A percentile compares a stretch with the other conserved stretches of the same genome.
Evolutionary conservation across 2,888 invertebrate genomes (phyloP).

Genomic region (Hydroisotoma schaefferi): DNA sequence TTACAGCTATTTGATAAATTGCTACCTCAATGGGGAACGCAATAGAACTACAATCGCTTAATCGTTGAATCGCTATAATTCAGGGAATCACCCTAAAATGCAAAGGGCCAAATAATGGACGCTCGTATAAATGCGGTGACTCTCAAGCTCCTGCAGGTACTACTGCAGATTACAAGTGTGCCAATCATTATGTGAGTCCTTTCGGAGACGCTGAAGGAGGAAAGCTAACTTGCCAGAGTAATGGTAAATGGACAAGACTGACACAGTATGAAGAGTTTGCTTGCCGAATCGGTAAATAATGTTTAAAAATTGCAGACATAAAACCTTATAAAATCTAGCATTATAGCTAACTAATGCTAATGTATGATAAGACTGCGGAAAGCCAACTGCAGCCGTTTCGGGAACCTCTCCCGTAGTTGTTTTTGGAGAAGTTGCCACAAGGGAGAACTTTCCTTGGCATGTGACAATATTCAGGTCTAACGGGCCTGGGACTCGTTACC

Average conservation of each 20-base stretch:
- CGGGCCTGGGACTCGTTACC: conserved; percentile 24
- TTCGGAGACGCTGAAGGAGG: conserved; percentile 34
- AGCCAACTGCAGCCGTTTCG: conserved; percentile 26
- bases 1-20: too few species aligned
- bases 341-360: background rate
- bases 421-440: conserved; percentile 27
- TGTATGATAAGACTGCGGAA: conserved; percentile 32
- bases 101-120: conserved; percentile 29
- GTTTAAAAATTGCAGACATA: too few species aligned
- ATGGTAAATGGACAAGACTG: conserved; percentile 30
- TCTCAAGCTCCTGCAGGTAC: conserved; percentile 19
- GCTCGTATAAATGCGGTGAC: conserved; percentile 18
- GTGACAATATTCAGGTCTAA: conserved; percentile 33
- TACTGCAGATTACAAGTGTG: conserved; percentile 28
- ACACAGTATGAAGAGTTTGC: conserved; percentile 36
- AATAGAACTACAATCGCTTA: too few species aligned
- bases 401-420: conserved; percentile 29
- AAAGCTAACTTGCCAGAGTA: conserved; percentile 28
- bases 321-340: background rate
- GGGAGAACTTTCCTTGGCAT: conserved; percentile 41
- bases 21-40: too few species aligned
- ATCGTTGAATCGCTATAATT: too few species aligned
- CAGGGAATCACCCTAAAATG: conserved; percentile 33
- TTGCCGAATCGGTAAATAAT: conserved; percentile 35
- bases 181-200: conserved; percentile 22